Evolutionary conservation across 2,797 vertebrate species (phyloP), one percentile per base, ranked within the genome.

Genomic region (Calcarius lapponicus): DNA sequence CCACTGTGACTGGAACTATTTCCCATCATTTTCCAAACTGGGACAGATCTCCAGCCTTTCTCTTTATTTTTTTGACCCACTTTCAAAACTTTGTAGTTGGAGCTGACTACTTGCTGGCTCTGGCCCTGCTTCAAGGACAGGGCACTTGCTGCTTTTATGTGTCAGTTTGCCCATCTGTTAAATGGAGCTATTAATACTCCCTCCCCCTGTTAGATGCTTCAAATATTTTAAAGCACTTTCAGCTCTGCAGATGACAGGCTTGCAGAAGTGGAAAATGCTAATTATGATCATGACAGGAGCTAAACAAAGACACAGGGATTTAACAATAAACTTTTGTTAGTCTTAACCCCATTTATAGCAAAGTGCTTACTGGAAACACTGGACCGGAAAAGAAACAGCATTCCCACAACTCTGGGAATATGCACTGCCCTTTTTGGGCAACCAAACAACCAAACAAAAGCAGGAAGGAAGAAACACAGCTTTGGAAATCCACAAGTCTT

Each of bases 381-480:
- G 79, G 71, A 90, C 71, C 29, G 69, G 95, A 96, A 97, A 95
- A 88, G 74, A 90, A 94, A 71, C 48, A 10, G 48, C 19, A 86
- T 89, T 97, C 83, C 36, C 95, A 89, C 90, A 93, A 65, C 71
- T 80, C 78, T 95, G 90, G 90, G 80, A 95, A 92, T 76, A 85
- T 38, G 26, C 36, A 42, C 54, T 0, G 4, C 80, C 73, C 83
- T 84, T 90, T 22, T 64, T 1, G 88, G 94, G 76, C 83, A 94
- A 94, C 74, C 83, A 78, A 57, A 62, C 28, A 85, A 82, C 64
- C 74, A 92, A 88, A 97, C 90, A 95, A 96, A 96, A 90, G 92
- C 93, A 94, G 94, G 96, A 97, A 97, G 94, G 96, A 97, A 95
- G 90, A 76, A 96, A 94, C 84, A 43, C 74, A 85, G 43, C 60